Evolutionary conservation across 2,113 vertebrate species (phyloP).

Genomic region (Gambusia holbrooki): DNA sequence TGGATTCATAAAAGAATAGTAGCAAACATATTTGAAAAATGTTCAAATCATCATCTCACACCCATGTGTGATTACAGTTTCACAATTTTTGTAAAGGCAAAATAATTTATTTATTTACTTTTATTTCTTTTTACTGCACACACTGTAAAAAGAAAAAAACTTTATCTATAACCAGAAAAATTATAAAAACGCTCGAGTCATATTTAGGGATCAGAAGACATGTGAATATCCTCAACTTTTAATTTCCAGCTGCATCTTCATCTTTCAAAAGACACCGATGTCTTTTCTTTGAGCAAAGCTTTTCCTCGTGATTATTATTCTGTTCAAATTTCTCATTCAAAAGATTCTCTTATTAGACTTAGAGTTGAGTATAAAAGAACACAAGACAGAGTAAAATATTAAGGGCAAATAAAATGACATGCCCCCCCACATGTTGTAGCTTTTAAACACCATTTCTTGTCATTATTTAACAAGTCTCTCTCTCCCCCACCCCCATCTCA

Average conservation of each 20-base stretch:
- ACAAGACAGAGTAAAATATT: conserved; percentile 4
- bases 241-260: neutral
- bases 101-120: too few species aligned
- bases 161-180: too few species aligned
- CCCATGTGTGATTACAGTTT: too few species aligned
- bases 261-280: neutral
- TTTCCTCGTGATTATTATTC: too few species aligned
- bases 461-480: conserved; percentile 37
- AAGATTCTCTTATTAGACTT: neutral
- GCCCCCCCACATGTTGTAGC: conserved; percentile 29
- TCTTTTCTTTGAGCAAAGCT: neutral
- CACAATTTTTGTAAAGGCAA: too few species aligned
- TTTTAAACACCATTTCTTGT: conserved; percentile 44
- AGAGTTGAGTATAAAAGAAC: neutral
- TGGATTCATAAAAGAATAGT: too few species aligned
- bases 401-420: conserved; percentile 34
- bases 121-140: too few species aligned
- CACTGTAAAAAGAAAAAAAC: too few species aligned
- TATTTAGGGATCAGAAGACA: neutral
- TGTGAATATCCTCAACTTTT: neutral
- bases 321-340: neutral
- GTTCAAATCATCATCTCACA: too few species aligned
- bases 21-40: too few species aligned
- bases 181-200: neutral
- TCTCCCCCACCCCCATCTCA: conserved; percentile 15